Evolutionary conservation across 2,113 vertebrate genomes (phyloP).

Genomic region (Accipiter virgatus): DNA sequence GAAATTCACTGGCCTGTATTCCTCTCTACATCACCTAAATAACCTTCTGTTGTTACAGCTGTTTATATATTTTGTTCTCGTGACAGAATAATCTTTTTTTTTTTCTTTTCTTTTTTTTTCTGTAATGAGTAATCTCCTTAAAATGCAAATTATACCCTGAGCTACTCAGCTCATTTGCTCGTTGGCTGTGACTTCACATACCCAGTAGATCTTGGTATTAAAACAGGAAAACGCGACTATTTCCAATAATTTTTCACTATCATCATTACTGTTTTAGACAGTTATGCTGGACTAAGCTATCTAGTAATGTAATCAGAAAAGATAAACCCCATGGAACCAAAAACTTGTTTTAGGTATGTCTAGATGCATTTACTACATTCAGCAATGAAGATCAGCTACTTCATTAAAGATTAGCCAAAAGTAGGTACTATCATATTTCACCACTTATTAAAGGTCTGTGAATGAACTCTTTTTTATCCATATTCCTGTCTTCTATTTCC

Average conservation of each 20-base stretch:
- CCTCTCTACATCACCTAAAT: background rate
- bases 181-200: background rate
- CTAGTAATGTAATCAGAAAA: background rate
- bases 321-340: background rate
- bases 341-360: background rate
- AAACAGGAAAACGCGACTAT: rapidly evolving
- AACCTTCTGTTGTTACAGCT: background rate
- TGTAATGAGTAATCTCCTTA: background rate
- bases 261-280: background rate
- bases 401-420: background rate
- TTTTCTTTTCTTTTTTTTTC: background rate
- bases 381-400: background rate
- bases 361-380: background rate
- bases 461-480: background rate
- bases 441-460: background rate
- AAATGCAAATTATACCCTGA: background rate
- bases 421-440: background rate
- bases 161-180: background rate
- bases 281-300: background rate
- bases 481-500: background rate
- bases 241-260: background rate
- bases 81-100: background rate
- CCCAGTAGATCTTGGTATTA: background rate
- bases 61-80: background rate
- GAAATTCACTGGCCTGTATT: background rate